phyloP scores from a whole-genome alignment of 2,797 vertebrate genomes.

The Notolabrus celidotus region DNA sequence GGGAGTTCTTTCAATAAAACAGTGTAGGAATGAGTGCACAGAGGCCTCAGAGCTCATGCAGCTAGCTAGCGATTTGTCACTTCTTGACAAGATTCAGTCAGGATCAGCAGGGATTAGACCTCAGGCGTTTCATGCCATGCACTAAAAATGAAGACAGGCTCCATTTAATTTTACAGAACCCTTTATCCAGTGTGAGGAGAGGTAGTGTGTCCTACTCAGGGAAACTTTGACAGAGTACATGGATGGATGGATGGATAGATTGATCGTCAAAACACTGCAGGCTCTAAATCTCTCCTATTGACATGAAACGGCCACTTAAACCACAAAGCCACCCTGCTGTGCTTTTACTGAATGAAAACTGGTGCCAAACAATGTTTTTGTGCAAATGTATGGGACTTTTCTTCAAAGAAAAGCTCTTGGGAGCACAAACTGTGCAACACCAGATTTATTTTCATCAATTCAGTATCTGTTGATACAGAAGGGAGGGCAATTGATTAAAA shows the following conservation, averaged over 20 bases:
- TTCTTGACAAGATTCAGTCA: constrained; percentile 56
- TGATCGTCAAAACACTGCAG: constrained; percentile 39
- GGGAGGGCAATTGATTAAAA: constrained; percentile 43
- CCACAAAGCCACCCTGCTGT: constrained; percentile 33
- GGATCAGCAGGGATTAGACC: constrained; percentile 56
- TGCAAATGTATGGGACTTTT: constrained; percentile 43
- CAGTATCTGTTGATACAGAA: constrained; percentile 43
- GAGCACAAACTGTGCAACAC: constrained; percentile 15
- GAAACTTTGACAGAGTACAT: constrained; percentile 45
- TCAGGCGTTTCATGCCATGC: constrained; percentile 36
- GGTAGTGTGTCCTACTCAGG: constrained; percentile 49
- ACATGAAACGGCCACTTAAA: constrained; percentile 48
- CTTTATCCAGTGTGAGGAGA: constrained; percentile 26
- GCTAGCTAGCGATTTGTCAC: constrained; percentile 43
- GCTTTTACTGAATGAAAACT: constrained; percentile 42
- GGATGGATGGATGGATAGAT: constrained; percentile 49
- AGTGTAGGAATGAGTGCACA: neutral
- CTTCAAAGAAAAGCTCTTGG: constrained; percentile 19
- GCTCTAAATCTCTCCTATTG: constrained; percentile 51
- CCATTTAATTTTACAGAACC: constrained; percentile 51
- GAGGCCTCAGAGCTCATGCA: constrained; percentile 12
- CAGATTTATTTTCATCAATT: constrained; percentile 19
- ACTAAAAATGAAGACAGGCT: constrained; percentile 58
- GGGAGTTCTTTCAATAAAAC: neutral
- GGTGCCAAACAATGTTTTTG: constrained; percentile 29